Conservation (phyloP, 2,797 vertebrate species). For the Enoplosus armatus region DNA sequence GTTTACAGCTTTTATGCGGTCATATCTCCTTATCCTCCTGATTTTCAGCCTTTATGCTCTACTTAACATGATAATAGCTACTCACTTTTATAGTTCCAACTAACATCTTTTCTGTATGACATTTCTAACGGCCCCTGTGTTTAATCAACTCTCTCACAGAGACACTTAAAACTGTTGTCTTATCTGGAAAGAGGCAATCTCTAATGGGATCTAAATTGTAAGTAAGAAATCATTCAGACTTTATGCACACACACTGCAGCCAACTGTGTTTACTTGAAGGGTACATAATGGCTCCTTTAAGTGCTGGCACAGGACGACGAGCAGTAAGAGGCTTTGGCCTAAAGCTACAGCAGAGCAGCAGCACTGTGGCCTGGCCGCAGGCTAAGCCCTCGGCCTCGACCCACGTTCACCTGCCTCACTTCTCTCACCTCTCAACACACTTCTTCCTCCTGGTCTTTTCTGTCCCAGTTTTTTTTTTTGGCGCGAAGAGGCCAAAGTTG, state of each 20-base stretch:
- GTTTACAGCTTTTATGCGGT: neutral
- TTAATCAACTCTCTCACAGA: no score
- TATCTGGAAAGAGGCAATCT: conserved; percentile 1
- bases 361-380: conserved; percentile 60
- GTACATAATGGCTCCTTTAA: conserved; percentile 66
- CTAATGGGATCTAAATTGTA: conserved; percentile 21
- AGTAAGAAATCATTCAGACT: conserved; percentile 12
- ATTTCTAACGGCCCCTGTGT: neutral
- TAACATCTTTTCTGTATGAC: neutral
- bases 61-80: neutral
- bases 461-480: neutral
- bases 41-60: neutral
- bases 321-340: conserved; percentile 86
- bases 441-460: conserved; percentile 16
- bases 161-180: neutral
- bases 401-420: conserved; percentile 59
- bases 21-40: no score
- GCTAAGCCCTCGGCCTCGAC: conserved; percentile 60
- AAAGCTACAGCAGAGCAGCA: conserved; percentile 79
- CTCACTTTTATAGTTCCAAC: neutral
- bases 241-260: neutral
- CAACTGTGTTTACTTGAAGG: conserved; percentile 28
- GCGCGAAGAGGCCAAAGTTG: neutral
- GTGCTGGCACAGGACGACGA: conserved; percentile 61
- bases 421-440: conserved; percentile 75